Percentiles rank a stretch among this genome's conserved stretches.
These are phyloP conservation scores for Hafferia zeledoni DNA, from an alignment of 2,797 vertebrate genomes.

Conservation along the genomic window DNA sequence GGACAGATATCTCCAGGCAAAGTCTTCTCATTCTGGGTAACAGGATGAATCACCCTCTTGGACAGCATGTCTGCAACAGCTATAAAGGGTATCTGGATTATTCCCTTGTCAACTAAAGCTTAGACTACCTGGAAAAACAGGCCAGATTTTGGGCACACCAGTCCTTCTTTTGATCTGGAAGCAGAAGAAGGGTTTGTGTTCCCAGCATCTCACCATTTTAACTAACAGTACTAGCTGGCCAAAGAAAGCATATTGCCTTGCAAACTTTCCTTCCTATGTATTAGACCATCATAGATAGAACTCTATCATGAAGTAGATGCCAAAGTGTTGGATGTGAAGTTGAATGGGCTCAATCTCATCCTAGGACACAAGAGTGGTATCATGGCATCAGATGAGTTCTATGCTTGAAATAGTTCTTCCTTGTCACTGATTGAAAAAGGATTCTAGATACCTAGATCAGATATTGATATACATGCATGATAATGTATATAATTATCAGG, in stretches of 20 bases:
- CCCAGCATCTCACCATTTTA: background rate
- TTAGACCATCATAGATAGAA: background rate
- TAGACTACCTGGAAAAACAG: slow-evolving; percentile 5
- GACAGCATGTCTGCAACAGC: background rate
- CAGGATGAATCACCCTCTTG: background rate
- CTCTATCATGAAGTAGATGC: background rate
- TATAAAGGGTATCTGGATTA: background rate
- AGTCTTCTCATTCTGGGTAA: background rate
- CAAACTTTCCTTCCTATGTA: background rate
- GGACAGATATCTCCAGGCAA: background rate
- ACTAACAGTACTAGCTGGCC: background rate
- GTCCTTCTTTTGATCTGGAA: background rate
- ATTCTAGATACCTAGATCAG: background rate
- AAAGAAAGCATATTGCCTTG: background rate
- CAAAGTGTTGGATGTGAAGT: background rate
- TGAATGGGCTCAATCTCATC: background rate
- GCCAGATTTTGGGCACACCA: background rate
- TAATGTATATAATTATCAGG: background rate
- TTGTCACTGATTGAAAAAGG: background rate
- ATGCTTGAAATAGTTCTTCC: background rate
- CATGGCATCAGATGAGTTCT: background rate
- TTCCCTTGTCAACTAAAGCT: background rate
- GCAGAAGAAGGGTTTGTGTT: background rate
- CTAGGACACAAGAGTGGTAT: background rate
- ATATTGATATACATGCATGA: background rate